These are phyloP conservation scores for Chloroclysta siterata DNA, from an alignment of 2,888 invertebrate species.

Conservation along the genomic window DNA sequence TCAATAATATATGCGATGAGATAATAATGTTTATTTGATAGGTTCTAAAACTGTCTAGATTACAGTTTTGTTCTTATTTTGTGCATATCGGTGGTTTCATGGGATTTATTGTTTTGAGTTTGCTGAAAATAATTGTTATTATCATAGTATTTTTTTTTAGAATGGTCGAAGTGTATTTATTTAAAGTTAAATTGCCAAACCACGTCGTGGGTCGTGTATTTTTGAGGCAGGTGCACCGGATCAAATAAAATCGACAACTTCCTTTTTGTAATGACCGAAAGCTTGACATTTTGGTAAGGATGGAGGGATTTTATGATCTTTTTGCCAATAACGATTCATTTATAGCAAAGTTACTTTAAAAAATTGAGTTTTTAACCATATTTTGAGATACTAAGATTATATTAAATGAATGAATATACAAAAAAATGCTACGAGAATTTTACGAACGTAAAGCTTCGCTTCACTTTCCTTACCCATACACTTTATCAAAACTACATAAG, in stretches of 20 bases:
- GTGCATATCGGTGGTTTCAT: background rate
- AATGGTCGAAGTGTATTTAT: conserved; percentile 8
- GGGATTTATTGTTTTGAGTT: background rate
- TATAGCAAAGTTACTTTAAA: no score
- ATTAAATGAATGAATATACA: no score
- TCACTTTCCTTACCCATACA: no score
- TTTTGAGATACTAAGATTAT: no score
- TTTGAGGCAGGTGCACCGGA: conserved; percentile 53
- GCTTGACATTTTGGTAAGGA: conserved; percentile 12
- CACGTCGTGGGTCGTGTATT: conserved; percentile 28
- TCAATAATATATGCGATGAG: background rate
- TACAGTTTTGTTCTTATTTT: background rate
- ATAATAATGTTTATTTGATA: background rate
- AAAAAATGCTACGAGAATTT: no score
- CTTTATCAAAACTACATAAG: no score
- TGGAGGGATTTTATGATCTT: background rate
- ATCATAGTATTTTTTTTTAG: background rate
- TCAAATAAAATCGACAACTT: conserved; percentile 56
- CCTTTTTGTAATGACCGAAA: conserved; percentile 51
- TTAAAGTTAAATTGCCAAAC: conserved; percentile 11
- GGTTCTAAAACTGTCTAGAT: background rate
- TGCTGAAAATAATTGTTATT: background rate
- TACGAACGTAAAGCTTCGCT: no score
- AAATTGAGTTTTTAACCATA: no score
- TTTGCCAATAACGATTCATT: background rate